These are phyloP conservation scores for Varanus salvator DNA, from an alignment of 2,113 vertebrate genomes.

Conservation along the genomic window DNA sequence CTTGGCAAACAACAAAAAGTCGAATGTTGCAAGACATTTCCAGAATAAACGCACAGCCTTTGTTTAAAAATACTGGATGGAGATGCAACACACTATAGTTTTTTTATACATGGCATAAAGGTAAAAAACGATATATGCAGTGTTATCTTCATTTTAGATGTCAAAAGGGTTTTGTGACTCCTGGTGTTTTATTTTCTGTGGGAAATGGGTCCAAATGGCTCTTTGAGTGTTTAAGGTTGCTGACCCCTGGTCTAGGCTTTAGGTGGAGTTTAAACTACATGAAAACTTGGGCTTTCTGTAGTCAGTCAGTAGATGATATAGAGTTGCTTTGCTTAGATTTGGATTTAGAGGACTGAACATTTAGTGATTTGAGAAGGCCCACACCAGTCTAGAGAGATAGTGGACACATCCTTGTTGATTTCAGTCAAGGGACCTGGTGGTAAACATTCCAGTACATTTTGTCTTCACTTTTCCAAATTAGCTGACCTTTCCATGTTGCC, in stretches of 20 bases:
- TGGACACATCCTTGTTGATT: neutral
- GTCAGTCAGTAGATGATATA: neutral
- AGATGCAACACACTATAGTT: too few species aligned
- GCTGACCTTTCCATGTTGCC: neutral
- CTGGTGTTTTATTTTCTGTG: too few species aligned
- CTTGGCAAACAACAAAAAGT: too few species aligned
- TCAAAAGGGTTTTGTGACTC: too few species aligned
- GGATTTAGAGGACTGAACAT: neutral
- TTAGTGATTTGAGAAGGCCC: neutral
- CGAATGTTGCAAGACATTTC: too few species aligned
- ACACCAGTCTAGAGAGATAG: neutral
- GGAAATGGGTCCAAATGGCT: too few species aligned
- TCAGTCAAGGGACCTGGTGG: neutral
- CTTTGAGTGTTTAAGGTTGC: too few species aligned
- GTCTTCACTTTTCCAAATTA: neutral
- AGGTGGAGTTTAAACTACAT: neutral
- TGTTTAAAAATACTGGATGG: too few species aligned
- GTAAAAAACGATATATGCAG: too few species aligned
- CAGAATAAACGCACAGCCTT: too few species aligned
- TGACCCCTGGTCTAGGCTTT: neutral
- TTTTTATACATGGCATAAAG: too few species aligned
- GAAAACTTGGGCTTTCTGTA: neutral
- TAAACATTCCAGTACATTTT: neutral
- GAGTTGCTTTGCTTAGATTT: neutral
- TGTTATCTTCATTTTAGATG: too few species aligned